Percentiles rank a stretch among this genome's conserved stretches.
phyloP scores from a whole-genome alignment of 2,797 vertebrate species.

The Poeciliopsis gracilis region DNA sequence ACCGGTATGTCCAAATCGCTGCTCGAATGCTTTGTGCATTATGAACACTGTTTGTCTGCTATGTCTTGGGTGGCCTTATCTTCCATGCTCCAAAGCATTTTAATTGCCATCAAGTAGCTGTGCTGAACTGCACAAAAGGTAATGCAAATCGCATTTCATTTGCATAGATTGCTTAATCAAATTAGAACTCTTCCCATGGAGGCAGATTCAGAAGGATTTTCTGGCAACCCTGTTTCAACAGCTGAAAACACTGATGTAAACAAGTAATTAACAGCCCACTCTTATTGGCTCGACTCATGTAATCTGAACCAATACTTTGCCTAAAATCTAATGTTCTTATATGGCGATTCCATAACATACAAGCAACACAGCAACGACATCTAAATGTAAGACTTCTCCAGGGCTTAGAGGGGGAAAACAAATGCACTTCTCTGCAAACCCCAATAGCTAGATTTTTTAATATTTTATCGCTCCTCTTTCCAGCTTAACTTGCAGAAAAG shows the following conservation, averaged over 20 bases:
- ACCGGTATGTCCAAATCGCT: conserved; percentile 14
- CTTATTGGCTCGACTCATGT: conserved; percentile 13
- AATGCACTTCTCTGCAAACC: conserved; percentile 51
- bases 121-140: conserved; percentile 46
- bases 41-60: conserved; percentile 5
- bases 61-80: conserved; percentile 31
- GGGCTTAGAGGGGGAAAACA: conserved; percentile 20
- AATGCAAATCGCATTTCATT: conserved; percentile 60
- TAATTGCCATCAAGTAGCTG: conserved; percentile 51
- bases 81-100: conserved; percentile 32
- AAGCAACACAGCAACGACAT: conserved; percentile 17
- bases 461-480: conserved; percentile 69
- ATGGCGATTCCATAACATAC: conserved; percentile 16
- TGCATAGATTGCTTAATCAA: conserved; percentile 65
- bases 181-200: conserved; percentile 57
- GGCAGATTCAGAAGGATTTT: conserved; percentile 37
- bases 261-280: conserved; percentile 32
- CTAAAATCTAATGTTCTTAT: conserved; percentile 1
- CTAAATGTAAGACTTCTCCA: conserved; percentile 18
- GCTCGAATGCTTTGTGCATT: conserved; percentile 24
- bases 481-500: conserved; percentile 76
- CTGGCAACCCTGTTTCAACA: conserved; percentile 32
- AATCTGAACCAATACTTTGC: conserved; percentile 19
- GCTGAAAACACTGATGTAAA: conserved; percentile 45
- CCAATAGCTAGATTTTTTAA: conserved; percentile 61